Percentiles rank a stretch among this genome's conserved stretches.
Evolutionary conservation across 30 jellyfish, hydroid and myxozoan genomes (phyloP).

Genomic region (Cassiopea xamachana): DNA sequence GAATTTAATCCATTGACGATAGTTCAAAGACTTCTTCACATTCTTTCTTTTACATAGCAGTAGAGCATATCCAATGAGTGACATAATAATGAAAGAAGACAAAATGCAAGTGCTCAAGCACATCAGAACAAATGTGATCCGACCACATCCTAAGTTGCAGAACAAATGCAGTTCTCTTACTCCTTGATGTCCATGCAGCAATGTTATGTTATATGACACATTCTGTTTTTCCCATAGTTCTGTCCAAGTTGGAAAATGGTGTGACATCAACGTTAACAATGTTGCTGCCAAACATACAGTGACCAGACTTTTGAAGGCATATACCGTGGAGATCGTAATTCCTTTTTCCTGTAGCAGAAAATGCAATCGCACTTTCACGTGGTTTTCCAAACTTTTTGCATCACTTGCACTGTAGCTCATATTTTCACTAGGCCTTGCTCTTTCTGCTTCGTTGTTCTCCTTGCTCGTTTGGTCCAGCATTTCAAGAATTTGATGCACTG

Average conservation of each 20-base stretch:
- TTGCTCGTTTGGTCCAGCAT: not conserved
- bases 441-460: not conserved
- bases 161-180: not conserved
- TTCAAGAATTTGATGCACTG: constrained; percentile 10
- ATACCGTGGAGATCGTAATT: not conserved
- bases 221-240: constrained; percentile 12
- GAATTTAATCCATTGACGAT: too few species aligned
- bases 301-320: not conserved
- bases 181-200: not conserved
- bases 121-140: constrained; percentile 19
- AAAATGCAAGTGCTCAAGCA: constrained; percentile 6
- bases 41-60: not conserved
- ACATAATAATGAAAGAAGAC: not conserved
- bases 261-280: not conserved
- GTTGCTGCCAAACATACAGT: not conserved
- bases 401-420: not conserved
- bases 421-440: too few species aligned
- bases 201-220: not conserved
- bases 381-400: not conserved
- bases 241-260: not conserved
- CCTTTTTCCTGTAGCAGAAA: not conserved
- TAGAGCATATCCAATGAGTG: not conserved
- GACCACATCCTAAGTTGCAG: constrained; percentile 57
- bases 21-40: not conserved
- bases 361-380: not conserved